Base-by-base conservation (phyloP, 2,888 invertebrate genomes). In the Nebria brevicollis region DNA sequence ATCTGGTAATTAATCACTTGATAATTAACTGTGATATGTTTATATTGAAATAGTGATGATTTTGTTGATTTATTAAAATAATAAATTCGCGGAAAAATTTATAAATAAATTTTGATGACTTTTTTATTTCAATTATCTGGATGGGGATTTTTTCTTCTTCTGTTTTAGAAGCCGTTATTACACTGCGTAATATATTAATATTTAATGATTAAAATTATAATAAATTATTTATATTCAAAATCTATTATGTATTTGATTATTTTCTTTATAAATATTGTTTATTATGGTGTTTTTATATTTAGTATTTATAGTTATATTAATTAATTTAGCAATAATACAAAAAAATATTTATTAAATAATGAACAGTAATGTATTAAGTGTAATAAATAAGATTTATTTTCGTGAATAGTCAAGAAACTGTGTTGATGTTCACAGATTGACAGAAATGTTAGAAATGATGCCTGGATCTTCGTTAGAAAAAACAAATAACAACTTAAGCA, bases 401-500 rank as follows among this genome's bases (percentile, higher is more conserved):
- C 8, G 54, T 54, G 13, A 54, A 54, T 34, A 54, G 13, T 54
- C 54, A 54, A 54, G 54, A 5, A 54, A 54, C 54, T 7, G 54
- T 54, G 54, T 54, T 54, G 54, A 54, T 54, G 54, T 54, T 70
- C 34, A 70, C 20, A 70, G 25, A 70, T 70, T 25, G 25, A 70
- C 20, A 70, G 3, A 70, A 70, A 70, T 80, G 75, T 25, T 80
- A 64, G 80, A 75, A 75, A 80, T 80, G 80, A 80, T 80, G 80
- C 80, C 80, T n/a, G 80, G 75, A 80, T 80, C 75, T 34, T 26
- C 75, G 72, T 0, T 80, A 41, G 75, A 75, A 26, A 80, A 80
- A 75, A 75, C 80, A 80, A 80, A 80, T 65, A 80, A 80, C 70
- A 75, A 75, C 70, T 75, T 80, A 34, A 80, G 64, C 26, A 75